Evolutionary conservation across 2,113 vertebrate genomes (phyloP), one percentile per base, ranked within the genome.

Genomic region (Ailurus styani): DNA sequence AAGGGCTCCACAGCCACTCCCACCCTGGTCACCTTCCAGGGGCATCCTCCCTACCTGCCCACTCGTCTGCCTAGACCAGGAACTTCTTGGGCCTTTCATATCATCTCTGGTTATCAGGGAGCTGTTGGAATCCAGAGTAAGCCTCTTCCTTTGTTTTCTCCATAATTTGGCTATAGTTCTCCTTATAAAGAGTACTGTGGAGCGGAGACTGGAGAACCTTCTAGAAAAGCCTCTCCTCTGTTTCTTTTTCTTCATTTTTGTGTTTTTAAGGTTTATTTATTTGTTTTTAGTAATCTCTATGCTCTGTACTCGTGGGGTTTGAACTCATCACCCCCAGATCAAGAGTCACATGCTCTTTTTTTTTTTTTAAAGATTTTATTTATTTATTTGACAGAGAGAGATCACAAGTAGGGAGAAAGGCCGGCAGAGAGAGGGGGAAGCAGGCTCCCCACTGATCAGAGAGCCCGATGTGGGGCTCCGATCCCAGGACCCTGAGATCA

Each of bases 241-340:
- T 75, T 88, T 82, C 81, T 73, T 83, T 47, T 60, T 97, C 21
- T 95, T 94, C 60, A 10, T 64, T 93, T 42, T 52, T 91, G 42
- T 45, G 42, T 75, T 47, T 47, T 75, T 73, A 17, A 73, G 18
- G 17, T 29, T 45, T 45, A 31, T 31, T 31, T 75, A 47, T 75
- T 47, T 75, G 10, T 31, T 77, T 40, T 40, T 72, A 47, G 42
- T 77, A 77, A 47, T 77, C 73, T 47, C 25, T 75, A 29, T 75
- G 14, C 25, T 29, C 7, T 75, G 15, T 75, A 29, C 42, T 29
- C 7, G 1, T 29, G 42, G 73, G 73, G 42, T 42, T 77, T 0
- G 27, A 47, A 47, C 42, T 77, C 42, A 31, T 7, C 7, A 75
- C 42, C 0, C 14, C 73, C 14, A 31, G 42, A 17, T 77, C 73